Percentiles rank a stretch among this genome's conserved stretches.
Evolutionary conservation across 2,888 invertebrate species (phyloP).

Genomic region (Acanthosepion pharaonis): DNA sequence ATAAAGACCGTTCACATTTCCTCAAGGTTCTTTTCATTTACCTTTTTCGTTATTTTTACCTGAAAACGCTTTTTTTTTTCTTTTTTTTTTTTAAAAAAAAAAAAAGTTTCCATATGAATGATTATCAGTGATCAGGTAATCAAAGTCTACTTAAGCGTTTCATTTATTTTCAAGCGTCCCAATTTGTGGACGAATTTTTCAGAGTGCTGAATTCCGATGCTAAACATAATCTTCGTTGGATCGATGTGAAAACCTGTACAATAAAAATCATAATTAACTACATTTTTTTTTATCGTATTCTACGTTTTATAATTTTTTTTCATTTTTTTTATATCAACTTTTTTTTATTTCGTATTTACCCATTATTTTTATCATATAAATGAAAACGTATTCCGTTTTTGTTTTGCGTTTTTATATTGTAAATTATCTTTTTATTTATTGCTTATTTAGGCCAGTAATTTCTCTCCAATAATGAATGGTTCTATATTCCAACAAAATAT

Average conservation of each 20-base stretch:
- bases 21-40: background rate
- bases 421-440: background rate
- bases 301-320: background rate
- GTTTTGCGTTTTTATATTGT: background rate
- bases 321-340: background rate
- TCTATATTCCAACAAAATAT: background rate
- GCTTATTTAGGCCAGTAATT: slow-evolving; percentile 7
- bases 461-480: background rate
- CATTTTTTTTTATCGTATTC: background rate
- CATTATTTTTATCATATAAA: slow-evolving; percentile 20
- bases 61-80: background rate
- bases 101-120: background rate
- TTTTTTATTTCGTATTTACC: background rate
- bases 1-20: background rate
- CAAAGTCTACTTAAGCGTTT: background rate
- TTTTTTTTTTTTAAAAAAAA: background rate
- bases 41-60: background rate
- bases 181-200: background rate
- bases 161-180: slow-evolving; percentile 22
- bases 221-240: background rate
- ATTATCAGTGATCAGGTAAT: background rate
- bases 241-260: background rate
- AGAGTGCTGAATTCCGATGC: background rate
- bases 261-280: background rate
- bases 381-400: slow-evolving; percentile 5